These are phyloP conservation scores for Margarornis squamiger DNA, from an alignment of 2,797 vertebrate species.

Conservation along the genomic window DNA sequence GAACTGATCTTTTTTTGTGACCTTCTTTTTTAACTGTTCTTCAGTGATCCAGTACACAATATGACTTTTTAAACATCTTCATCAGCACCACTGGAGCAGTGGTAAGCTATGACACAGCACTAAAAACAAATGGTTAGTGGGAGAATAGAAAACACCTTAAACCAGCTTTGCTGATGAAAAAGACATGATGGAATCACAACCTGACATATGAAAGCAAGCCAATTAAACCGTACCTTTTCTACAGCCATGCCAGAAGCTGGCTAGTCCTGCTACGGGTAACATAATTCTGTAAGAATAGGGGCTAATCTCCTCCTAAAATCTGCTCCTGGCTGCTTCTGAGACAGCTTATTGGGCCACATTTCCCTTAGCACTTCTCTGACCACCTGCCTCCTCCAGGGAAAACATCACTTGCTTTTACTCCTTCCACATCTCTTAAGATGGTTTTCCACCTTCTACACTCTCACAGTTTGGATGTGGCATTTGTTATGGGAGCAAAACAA, in stretches of 20 bases:
- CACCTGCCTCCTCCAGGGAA: background rate
- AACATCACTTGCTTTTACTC: background rate
- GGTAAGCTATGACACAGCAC: background rate
- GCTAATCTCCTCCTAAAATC: background rate
- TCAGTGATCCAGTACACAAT: background rate
- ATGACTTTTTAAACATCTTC: background rate
- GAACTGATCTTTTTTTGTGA: conserved; percentile 30
- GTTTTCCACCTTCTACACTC: background rate
- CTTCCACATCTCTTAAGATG: background rate
- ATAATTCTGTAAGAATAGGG: background rate
- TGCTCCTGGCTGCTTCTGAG: background rate
- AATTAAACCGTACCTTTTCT: background rate
- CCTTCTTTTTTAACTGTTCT: conserved; percentile 14
- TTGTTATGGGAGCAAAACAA: background rate
- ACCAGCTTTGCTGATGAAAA: background rate
- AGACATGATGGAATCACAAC: background rate
- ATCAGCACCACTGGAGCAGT: background rate
- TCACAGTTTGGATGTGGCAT: background rate
- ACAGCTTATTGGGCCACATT: background rate
- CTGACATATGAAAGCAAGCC: background rate
- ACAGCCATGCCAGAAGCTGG: background rate
- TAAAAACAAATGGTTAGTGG: background rate
- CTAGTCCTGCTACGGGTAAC: background rate
- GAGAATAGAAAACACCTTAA: background rate
- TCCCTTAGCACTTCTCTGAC: background rate